A percentile compares a stretch with the other conserved stretches of the same genome.
phyloP scores from a whole-genome alignment of 2,888 invertebrate species.

The Thera obeliscata region DNA sequence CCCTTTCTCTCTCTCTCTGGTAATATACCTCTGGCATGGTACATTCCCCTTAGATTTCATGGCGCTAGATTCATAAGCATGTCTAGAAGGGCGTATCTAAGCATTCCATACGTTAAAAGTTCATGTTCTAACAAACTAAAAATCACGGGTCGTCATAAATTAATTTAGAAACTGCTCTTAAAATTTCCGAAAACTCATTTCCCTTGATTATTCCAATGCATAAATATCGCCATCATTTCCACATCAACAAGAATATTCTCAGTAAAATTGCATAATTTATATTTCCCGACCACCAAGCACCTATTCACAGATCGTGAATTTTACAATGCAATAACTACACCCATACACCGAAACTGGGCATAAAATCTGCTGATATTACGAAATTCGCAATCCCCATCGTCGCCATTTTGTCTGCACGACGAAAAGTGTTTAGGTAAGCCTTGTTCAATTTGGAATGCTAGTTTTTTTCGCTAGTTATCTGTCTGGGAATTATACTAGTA shows the following conservation, averaged over 20 bases:
- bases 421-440: background rate
- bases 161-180: background rate
- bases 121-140: background rate
- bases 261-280: background rate
- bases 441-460: background rate
- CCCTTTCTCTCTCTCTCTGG: too few relatives aligned
- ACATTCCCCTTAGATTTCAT: too few relatives aligned
- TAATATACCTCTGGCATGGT: too few relatives aligned
- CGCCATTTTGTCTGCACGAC: slow-evolving; percentile 31
- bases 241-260: slow-evolving; percentile 3
- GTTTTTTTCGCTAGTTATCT: background rate
- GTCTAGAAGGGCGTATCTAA: background rate
- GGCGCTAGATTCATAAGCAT: too few relatives aligned
- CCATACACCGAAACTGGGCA: slow-evolving; percentile 9
- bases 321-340: slow-evolving; percentile 27
- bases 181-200: background rate
- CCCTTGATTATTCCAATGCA: background rate
- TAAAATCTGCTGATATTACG: background rate
- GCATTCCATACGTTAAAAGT: too few relatives aligned
- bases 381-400: background rate
- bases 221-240: background rate
- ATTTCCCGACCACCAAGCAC: background rate
- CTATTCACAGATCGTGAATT: slow-evolving; percentile 17
- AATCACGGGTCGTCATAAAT: background rate
- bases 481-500: background rate